Base-by-base conservation (phyloP, 2,888 invertebrate genomes). In the Caradrina clavipalpis region DNA sequence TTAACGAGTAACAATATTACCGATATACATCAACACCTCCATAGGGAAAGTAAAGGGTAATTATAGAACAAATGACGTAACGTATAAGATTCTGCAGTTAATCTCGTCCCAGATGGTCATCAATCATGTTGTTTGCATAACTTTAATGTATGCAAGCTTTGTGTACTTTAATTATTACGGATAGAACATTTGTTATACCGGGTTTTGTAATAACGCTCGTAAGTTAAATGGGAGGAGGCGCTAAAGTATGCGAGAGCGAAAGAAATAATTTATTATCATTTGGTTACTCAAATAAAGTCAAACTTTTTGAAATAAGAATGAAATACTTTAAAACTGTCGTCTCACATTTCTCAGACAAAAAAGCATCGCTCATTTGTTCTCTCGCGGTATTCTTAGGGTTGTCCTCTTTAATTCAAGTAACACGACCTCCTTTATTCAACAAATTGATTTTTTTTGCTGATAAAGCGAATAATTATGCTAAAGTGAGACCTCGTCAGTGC, bases 391-490 rank as follows among this genome's bases (percentile, higher is more conserved):
- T 75, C 47, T 57, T 42, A 64, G 51, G 51, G 55, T 39, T 68
- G 55, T 39, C 42, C 19, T 59, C 55, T 68, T 26, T 69, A 65
- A 81, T 80, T 80, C 35, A 63, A 68, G 78, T 81, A 81, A 78
- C 69, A 67, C 56, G 72, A 81, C 42, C 78, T 76, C 78, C 76
- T 66, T 80, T 80, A 83, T 72, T 80, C 78, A 67, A 78, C 86
- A 90, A 93, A 93, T 91, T 90, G 91, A 89, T 92, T 94, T 93
- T 93, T 92, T 91, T 75, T 86, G 87, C 87, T 88, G 90, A 91
- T 91, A 91, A 91, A 93, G 89, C 87, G 90, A 82, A 93, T 92
- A 94, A 95, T 94, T 94, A 94, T 93, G 92, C 92, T 91, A 92
- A 93, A 92, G 88, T 91, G 89, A 91, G 89, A 90, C 90, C 84